Percentiles rank a stretch among this genome's conserved stretches.
Evolutionary conservation across 2,113 vertebrate species (phyloP).

Genomic region (Lepus americanus): DNA sequence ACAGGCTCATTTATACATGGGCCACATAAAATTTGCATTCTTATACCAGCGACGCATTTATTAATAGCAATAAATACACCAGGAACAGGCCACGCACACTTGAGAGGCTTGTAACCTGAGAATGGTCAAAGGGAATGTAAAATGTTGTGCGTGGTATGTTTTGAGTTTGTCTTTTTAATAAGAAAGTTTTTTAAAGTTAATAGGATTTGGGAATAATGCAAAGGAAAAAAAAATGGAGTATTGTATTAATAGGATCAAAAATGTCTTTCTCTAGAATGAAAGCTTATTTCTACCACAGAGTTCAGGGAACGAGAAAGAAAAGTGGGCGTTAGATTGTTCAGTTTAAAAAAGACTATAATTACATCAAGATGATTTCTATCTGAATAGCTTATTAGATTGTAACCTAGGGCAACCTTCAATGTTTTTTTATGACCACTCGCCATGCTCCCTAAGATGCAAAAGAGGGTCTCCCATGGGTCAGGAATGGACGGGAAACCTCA

Average conservation of each 20-base stretch:
- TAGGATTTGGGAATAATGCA: slow-evolving; percentile 49
- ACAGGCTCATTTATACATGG: slow-evolving; percentile 85
- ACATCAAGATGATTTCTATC: slow-evolving; percentile 79
- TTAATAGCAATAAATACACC: slow-evolving; percentile 87
- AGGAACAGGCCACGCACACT: slow-evolving; percentile 80
- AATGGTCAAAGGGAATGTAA: slow-evolving; percentile 72
- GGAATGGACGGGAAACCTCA: slow-evolving; percentile 76
- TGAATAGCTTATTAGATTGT: slow-evolving; percentile 75
- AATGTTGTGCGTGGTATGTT: slow-evolving; percentile 64
- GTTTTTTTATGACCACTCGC: slow-evolving; percentile 75
- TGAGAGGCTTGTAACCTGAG: slow-evolving; percentile 84
- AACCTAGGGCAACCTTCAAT: slow-evolving; percentile 72
- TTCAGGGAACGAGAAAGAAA: slow-evolving; percentile 67
- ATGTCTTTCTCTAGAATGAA: slow-evolving; percentile 65
- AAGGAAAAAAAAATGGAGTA: neutral
- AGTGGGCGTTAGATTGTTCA: neutral
- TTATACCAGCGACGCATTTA: slow-evolving; percentile 85
- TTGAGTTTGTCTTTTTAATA: slow-evolving; percentile 73
- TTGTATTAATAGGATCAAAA: slow-evolving; percentile 60
- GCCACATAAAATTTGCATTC: slow-evolving; percentile 86
- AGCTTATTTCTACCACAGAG: slow-evolving; percentile 19
- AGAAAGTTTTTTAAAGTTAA: neutral
- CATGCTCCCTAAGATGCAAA: neutral
- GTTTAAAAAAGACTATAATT: slow-evolving; percentile 71
- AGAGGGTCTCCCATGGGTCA: slow-evolving; percentile 68